Percentiles rank a stretch among this genome's conserved stretches.
Evolutionary conservation across 2,888 invertebrate genomes (phyloP).

Genomic region (Chrysomela aeneicollis): DNA sequence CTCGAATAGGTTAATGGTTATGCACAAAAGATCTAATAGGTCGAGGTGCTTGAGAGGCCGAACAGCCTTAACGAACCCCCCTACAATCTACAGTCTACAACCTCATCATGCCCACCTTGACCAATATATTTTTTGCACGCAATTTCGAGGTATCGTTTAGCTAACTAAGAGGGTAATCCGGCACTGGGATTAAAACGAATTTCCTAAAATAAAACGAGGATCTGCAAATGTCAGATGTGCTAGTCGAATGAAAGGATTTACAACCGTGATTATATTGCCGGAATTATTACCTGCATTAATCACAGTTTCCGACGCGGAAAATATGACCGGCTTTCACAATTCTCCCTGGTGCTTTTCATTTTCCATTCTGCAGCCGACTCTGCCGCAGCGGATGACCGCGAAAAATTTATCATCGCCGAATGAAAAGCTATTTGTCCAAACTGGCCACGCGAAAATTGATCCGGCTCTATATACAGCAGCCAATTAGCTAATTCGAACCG

Average conservation of each 20-base stretch:
- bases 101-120: too few species aligned
- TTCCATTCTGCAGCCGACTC: not conserved
- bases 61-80: too few species aligned
- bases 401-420: not conserved
- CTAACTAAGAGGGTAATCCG: too few species aligned
- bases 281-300: conserved; percentile 5
- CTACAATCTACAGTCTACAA: too few species aligned
- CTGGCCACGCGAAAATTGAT: conserved; percentile 1
- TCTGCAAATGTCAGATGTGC: not conserved
- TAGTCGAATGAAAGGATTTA: conserved; percentile 1
- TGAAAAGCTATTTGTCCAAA: not conserved
- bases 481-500: not conserved
- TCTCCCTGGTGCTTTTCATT: not conserved
- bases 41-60: too few species aligned
- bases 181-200: not conserved
- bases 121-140: too few species aligned
- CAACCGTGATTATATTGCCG: not conserved
- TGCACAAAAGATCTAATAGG: too few species aligned
- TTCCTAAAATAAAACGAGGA: not conserved
- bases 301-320: conserved; percentile 3
- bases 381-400: not conserved
- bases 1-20: too few species aligned
- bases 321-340: not conserved
- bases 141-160: too few species aligned
- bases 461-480: not conserved